These are phyloP conservation scores for Acestrorhynchus altus DNA, from an alignment of 2,797 vertebrate genomes.

Conservation along the genomic window DNA sequence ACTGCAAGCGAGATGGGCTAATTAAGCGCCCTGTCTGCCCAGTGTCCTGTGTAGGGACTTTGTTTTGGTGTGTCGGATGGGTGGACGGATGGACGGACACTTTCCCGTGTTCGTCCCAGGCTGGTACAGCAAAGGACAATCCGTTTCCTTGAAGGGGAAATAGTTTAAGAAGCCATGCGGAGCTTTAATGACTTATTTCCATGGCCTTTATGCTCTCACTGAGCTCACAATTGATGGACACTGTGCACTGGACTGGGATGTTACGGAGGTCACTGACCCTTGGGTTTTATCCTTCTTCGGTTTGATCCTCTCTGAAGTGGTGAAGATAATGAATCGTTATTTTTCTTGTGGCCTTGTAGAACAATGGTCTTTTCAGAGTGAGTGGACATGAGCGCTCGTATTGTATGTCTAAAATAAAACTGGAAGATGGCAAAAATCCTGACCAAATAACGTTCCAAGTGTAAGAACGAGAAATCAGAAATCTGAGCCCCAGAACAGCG, in stretches of 20 bases:
- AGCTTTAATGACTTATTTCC: constrained; percentile 38
- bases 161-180: constrained; percentile 16
- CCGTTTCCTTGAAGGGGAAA: constrained; percentile 26
- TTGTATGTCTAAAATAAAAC: no score
- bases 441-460: no score
- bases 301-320: neutral
- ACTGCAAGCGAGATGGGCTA: constrained; percentile 34
- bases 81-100: neutral
- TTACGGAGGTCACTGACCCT: constrained; percentile 1
- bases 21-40: constrained; percentile 27
- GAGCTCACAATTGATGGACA: neutral
- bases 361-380: no score
- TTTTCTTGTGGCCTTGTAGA: neutral
- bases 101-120: constrained; percentile 2
- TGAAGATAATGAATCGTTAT: constrained; percentile 25
- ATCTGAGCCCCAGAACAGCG: no score
- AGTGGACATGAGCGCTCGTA: no score
- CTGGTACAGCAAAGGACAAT: constrained; percentile 2
- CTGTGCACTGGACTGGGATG: neutral
- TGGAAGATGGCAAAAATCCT: no score
- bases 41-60: constrained; percentile 10
- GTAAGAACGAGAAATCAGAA: no score
- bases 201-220: constrained; percentile 23
- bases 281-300: neutral
- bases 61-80: constrained; percentile 39